A percentile compares a stretch with the other conserved stretches of the same genome.
Conservation (phyloP, 2,113 vertebrate genomes). For the Campylomormyrus tamandua region DNA sequence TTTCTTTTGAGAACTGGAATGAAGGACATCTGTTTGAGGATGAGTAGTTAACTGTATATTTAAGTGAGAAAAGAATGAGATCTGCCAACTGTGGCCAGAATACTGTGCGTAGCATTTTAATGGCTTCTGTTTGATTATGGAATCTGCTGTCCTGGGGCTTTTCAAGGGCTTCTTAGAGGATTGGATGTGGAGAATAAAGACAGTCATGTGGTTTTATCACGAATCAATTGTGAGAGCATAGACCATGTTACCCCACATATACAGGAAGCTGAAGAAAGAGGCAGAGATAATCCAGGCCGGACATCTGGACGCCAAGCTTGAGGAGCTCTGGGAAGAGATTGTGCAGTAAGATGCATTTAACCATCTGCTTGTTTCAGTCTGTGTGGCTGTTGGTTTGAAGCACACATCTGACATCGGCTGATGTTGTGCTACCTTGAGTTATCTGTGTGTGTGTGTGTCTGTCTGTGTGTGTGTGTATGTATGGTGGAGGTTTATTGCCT, state of each 20-base stretch:
- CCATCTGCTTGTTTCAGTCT: constrained; percentile 38
- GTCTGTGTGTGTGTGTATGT: neutral
- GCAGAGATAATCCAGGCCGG: constrained; percentile 89
- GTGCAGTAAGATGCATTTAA: constrained; percentile 64
- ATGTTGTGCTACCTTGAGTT: neutral
- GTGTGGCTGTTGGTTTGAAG: neutral
- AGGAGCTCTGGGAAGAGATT: constrained; percentile 87
- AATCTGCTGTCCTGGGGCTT: neutral
- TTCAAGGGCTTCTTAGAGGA: neutral
- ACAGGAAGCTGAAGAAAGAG: constrained; percentile 91
- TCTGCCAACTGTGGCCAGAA: neutral
- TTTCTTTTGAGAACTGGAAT: neutral
- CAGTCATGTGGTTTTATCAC: neutral
- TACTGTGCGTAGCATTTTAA: neutral
- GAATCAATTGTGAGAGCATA: neutral
- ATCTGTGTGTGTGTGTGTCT: neutral
- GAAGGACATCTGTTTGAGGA: neutral
- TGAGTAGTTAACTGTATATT: neutral
- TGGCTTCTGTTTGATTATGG: neutral
- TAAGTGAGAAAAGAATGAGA: neutral
- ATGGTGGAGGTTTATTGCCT: neutral
- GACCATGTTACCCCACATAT: constrained; percentile 15
- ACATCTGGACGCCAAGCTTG: constrained; percentile 88
- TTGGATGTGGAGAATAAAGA: neutral
- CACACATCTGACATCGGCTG: neutral